Evolutionary conservation across 2,888 invertebrate species (phyloP), one percentile per base, ranked within the genome.

Genomic region (Parnassius orleans): DNA sequence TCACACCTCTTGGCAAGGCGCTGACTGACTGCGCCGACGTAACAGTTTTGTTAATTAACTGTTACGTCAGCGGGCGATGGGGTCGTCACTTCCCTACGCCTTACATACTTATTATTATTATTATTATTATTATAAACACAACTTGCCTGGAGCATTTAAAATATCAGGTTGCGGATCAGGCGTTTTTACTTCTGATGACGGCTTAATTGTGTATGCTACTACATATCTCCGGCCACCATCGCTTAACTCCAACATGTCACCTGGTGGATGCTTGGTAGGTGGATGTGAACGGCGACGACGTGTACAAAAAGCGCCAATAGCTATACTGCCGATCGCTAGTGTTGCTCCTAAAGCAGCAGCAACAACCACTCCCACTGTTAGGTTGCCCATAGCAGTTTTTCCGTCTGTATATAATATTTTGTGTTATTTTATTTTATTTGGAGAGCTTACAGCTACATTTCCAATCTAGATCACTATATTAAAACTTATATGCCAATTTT

Each of bases 151-250:
- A 72, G 96, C 95, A 82, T 95, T 96, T 69, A 97, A 92, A 75
- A 97, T 96, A 81, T 97, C 95, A 19, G 95, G 95, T 72, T 95
- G 95, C 46, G 94, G 93, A 73, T 94, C 94, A 46, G 93, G 93
- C n/a, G 93, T 93, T 69, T 92, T 92, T 2, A 80, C 71, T 42
- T 91, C 91, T 1, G 87, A 86, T 0, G 93, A 93, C 12, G 95
- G 95, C 79, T 97, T 96, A 68, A 97, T 93, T 11, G 96, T 96
- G 73, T 97, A 97, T 11, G 96, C 96, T 19, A 97, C 96, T 50
- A 97, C 96, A 77, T 96, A 96, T 69, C 96, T 93, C 72, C 96
- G 94, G 72, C 96, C 96, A 1, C 96, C 96, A 44, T 96, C 95
- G 68, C 96, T 96, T 50, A 72, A 94, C 92, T 76, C 96, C 93